These are phyloP conservation scores for Enteromius thamalakanensis DNA, from an alignment of 2,797 vertebrate species.

Conservation along the genomic window DNA sequence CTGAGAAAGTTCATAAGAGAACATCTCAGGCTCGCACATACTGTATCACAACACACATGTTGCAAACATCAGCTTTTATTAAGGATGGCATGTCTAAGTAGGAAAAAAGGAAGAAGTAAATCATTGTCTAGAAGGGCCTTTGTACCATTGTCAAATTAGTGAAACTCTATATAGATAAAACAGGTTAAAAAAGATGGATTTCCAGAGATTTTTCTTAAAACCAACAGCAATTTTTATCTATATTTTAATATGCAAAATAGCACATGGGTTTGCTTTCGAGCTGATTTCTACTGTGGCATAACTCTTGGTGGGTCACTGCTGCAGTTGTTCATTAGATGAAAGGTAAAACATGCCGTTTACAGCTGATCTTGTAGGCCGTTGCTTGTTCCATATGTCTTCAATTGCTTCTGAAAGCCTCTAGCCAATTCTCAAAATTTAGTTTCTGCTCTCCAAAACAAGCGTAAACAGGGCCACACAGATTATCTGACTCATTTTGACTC, in stretches of 20 bases:
- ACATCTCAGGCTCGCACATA: slow-evolving; percentile 6
- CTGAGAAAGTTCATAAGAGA: slow-evolving; percentile 50
- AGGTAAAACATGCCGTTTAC: background rate
- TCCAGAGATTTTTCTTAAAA: background rate
- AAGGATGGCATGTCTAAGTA: background rate
- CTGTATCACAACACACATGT: slow-evolving; percentile 5
- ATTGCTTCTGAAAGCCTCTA: slow-evolving; percentile 19
- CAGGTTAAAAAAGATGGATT: background rate
- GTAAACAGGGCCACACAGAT: slow-evolving; percentile 61
- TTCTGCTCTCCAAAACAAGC: slow-evolving; percentile 19
- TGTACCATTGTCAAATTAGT: background rate
- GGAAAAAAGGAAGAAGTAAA: background rate
- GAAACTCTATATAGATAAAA: background rate
- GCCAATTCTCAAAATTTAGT: slow-evolving; percentile 13
- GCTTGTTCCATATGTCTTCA: slow-evolving; percentile 29
- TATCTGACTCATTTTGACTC: slow-evolving; percentile 15
- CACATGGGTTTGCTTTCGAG: background rate
- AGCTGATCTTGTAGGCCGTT: background rate
- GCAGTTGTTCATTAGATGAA: background rate
- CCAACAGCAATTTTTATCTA: background rate
- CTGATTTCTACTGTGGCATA: background rate
- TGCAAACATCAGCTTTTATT: background rate
- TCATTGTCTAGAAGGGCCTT: background rate
- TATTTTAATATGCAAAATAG: slow-evolving; percentile 12
- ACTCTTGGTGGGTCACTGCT: background rate